Conservation (phyloP, 2,797 vertebrate genomes). For the Limnodromus scolopaceus region DNA sequence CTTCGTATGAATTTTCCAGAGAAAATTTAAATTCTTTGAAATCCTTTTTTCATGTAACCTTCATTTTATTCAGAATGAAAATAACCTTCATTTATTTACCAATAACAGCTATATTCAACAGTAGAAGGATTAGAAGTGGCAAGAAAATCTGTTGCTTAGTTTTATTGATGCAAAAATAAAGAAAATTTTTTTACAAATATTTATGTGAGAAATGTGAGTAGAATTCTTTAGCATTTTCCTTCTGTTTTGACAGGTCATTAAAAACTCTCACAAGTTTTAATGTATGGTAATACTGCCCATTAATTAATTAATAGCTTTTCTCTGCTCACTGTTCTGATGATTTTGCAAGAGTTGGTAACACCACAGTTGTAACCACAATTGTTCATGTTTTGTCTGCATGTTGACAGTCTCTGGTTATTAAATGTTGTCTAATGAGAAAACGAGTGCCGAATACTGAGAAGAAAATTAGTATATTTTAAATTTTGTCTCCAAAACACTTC, state of each 20-base stretch:
- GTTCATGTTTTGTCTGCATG: conserved; percentile 27
- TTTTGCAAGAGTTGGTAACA: conserved; percentile 45
- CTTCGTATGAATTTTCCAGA: neutral
- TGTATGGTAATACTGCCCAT: conserved; percentile 50
- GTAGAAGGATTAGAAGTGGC: conserved; percentile 44
- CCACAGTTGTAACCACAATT: conserved; percentile 56
- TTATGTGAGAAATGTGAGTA: conserved; percentile 72
- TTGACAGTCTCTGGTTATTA: neutral
- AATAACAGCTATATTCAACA: conserved; percentile 43
- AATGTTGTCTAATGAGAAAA: neutral
- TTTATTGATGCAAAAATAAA: conserved; percentile 60
- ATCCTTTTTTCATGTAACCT: neutral
- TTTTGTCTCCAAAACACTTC: neutral
- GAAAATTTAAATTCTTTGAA: neutral
- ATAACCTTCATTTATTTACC: conserved; percentile 50
- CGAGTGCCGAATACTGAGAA: neutral
- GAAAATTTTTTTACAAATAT: conserved; percentile 55
- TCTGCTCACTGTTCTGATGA: conserved; percentile 64
- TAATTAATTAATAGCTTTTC: conserved; percentile 75
- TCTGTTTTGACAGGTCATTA: conserved; percentile 68
- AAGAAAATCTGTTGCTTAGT: conserved; percentile 25
- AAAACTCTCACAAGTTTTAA: conserved; percentile 64
- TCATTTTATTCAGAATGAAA: conserved; percentile 47
- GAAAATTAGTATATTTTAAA: neutral
- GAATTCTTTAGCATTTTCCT: conserved; percentile 54